A percentile compares a stretch with the other conserved stretches of the same genome.
Conservation (phyloP, 1,140 invertebrate genomes). For the Drosophila serrata region DNA sequence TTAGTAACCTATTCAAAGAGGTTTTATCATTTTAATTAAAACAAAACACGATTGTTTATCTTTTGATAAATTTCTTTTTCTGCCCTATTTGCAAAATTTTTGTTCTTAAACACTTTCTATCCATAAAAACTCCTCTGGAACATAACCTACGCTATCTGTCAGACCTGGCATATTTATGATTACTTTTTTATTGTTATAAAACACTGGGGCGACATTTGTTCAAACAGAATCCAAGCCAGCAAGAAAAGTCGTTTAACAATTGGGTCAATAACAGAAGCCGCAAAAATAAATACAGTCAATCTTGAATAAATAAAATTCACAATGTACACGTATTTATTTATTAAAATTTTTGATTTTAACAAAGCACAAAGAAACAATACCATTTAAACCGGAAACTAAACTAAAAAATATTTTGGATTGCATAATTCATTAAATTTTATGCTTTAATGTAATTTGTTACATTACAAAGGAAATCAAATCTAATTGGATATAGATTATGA, state of each 20-base stretch:
- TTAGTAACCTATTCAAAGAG: no score
- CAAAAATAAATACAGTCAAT: neutral
- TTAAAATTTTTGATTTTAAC: neutral
- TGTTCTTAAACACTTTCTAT: neutral
- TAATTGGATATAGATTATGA: neutral
- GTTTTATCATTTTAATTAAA: no score
- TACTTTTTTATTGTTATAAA: slow-evolving; percentile 16
- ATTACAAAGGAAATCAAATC: no score
- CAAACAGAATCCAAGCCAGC: slow-evolving; percentile 32
- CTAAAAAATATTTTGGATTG: neutral
- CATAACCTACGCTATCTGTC: neutral
- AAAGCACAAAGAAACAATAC: neutral
- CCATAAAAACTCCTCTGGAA: neutral
- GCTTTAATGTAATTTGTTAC: neutral
- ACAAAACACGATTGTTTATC: no score
- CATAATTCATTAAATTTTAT: neutral
- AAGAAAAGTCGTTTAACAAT: slow-evolving; percentile 22
- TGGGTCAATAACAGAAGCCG: slow-evolving; percentile 45
- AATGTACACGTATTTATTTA: slow-evolving; percentile 20
- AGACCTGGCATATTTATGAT: slow-evolving; percentile 10
- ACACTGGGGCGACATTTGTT: slow-evolving; percentile 37
- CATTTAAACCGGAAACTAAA: neutral
- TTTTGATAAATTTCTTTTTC: neutral
- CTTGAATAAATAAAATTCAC: neutral
- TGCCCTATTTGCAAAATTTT: neutral